These are phyloP conservation scores for Pleuronectes platessa DNA, from an alignment of 2,113 vertebrate genomes.

Conservation along the genomic window DNA sequence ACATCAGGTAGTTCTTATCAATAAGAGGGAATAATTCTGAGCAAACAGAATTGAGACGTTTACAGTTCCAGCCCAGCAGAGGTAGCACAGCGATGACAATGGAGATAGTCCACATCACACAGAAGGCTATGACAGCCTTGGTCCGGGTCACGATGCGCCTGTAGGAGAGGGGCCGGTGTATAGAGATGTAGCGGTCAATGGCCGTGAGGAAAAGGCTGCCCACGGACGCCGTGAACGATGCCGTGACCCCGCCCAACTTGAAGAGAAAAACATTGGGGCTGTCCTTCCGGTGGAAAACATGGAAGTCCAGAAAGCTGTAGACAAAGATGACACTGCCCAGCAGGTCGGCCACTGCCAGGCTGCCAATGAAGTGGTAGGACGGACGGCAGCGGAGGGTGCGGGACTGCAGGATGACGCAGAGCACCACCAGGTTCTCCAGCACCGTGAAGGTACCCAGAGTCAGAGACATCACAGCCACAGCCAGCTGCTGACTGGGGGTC, in stretches of 20 bases:
- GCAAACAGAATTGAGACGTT: conserved; percentile 92
- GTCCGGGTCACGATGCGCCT: conserved; percentile 97
- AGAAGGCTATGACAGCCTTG: conserved; percentile 97
- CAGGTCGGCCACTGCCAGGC: conserved; percentile 95
- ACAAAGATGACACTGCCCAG: conserved; percentile 98
- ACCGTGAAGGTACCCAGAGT: conserved; percentile 98
- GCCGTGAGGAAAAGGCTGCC: conserved; percentile 99
- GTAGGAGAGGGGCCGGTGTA: conserved; percentile 95
- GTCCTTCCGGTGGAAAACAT: conserved; percentile 97
- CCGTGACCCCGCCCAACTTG: conserved; percentile 97
- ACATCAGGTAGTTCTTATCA: conserved; percentile 96
- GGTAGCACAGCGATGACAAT: conserved; percentile 96
- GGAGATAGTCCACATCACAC: conserved; percentile 98
- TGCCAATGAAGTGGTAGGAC: conserved; percentile 98
- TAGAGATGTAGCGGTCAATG: conserved; percentile 98
- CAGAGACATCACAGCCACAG: conserved; percentile 92
- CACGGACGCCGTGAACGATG: conserved; percentile 96
- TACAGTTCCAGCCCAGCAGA: conserved; percentile 99
- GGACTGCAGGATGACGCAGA: conserved; percentile 95
- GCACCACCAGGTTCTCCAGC: conserved; percentile 95
- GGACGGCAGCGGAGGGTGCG: conserved; percentile 95
- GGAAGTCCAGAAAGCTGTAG: conserved; percentile 99
- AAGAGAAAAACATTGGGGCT: conserved; percentile 96
- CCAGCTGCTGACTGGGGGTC: conserved; percentile 96
- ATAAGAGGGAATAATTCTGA: conserved; percentile 99